Conservation (phyloP, 2,797 vertebrate species). For the Rhynchotus rufescens region DNA sequence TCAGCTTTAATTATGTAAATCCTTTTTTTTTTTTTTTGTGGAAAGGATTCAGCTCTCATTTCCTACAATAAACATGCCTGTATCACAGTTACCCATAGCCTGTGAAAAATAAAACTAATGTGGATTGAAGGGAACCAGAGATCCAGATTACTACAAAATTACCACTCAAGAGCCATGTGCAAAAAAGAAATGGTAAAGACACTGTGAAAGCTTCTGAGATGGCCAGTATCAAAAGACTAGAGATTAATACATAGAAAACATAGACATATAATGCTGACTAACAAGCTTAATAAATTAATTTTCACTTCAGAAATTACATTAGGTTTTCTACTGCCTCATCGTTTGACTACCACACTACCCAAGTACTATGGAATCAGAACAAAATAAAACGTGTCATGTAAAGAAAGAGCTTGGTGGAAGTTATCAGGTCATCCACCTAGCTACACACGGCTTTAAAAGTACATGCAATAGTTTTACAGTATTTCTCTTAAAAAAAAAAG, state of each 20-base stretch:
- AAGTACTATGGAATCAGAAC: neutral
- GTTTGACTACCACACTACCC: neutral
- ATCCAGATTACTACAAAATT: neutral
- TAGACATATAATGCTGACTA: neutral
- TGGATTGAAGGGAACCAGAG: neutral
- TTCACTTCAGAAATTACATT: conserved; percentile 16
- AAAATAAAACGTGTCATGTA: neutral
- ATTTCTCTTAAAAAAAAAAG: neutral
- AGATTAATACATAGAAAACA: conserved; percentile 5
- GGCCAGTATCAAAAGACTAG: neutral
- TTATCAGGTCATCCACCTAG: neutral
- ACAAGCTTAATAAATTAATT: conserved; percentile 2
- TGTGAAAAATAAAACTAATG: neutral
- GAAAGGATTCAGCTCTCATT: neutral
- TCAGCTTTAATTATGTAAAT: neutral
- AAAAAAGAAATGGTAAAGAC: neutral
- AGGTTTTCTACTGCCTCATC: neutral
- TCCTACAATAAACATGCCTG: neutral
- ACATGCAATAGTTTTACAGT: neutral
- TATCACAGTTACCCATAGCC: neutral
- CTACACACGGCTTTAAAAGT: neutral
- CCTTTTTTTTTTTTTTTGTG: neutral
- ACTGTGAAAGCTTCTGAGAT: neutral
- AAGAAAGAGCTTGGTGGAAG: neutral
- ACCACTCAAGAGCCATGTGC: neutral